A percentile compares a stretch with the other conserved stretches of the same genome.
These are phyloP conservation scores for Stictonetta naevosa DNA, from an alignment of 2,113 vertebrate genomes.

Conservation along the genomic window DNA sequence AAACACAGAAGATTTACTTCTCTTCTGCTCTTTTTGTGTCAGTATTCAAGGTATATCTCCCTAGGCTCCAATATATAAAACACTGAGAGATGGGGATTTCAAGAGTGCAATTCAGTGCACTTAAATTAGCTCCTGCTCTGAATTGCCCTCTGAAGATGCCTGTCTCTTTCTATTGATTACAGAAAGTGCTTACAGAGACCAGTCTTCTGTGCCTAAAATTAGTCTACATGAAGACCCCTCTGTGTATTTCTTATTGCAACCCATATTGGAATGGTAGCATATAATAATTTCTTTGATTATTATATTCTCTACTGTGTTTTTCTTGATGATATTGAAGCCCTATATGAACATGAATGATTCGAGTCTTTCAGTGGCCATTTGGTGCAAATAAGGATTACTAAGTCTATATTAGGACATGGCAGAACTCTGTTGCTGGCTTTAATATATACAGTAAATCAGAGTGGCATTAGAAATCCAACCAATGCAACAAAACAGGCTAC, in stretches of 20 bases:
- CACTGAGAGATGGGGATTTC: not conserved
- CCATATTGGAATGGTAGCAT: not conserved
- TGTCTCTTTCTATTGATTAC: conserved; percentile 7
- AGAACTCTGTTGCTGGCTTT: conserved; percentile 5
- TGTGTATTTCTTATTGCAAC: not conserved
- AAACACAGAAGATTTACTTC: not conserved
- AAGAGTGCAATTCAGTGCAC: not conserved
- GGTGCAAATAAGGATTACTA: conserved; percentile 2
- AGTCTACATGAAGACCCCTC: not conserved
- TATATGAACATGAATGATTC: not conserved
- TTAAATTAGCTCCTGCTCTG: conserved; percentile 30
- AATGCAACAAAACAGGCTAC: not conserved
- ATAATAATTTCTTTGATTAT: not conserved
- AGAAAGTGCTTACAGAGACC: not conserved
- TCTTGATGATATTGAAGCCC: not conserved
- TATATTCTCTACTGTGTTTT: not conserved
- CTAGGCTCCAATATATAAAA: not conserved
- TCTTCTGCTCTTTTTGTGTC: not conserved
- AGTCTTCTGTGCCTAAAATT: not conserved
- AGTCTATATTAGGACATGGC: not conserved
- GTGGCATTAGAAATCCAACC: not conserved
- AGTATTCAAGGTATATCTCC: not conserved
- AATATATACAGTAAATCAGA: not conserved
- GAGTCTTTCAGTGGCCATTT: not conserved
- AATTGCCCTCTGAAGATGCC: conserved; percentile 24